phyloP scores from a whole-genome alignment of 2,797 vertebrate genomes.

The Spinus pinus region DNA sequence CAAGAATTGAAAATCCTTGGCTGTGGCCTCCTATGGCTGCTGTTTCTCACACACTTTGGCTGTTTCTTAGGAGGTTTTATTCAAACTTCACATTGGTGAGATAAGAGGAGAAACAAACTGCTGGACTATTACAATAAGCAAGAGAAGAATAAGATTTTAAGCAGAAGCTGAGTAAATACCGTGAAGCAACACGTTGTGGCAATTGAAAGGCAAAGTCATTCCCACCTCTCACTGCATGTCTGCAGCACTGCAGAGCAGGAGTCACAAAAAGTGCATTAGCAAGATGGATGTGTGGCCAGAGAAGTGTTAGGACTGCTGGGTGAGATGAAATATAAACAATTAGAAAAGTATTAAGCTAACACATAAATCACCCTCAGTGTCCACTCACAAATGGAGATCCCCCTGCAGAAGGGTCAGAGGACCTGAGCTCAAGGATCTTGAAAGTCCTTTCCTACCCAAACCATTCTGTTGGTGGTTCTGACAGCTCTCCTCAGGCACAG shows the following conservation, averaged over 20 bases:
- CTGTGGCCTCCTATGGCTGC: not conserved
- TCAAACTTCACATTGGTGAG: conserved; percentile 12
- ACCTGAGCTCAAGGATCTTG: not conserved
- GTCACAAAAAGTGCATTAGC: not conserved
- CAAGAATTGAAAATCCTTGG: conserved; percentile 15
- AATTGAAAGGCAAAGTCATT: not conserved
- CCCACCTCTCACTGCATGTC: not conserved
- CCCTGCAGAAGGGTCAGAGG: not conserved
- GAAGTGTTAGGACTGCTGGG: not conserved
- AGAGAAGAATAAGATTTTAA: not conserved
- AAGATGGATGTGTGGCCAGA: not conserved
- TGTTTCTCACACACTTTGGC: not conserved
- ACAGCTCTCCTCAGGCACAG: rapidly evolving
- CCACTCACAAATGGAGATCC: not conserved
- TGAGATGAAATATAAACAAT: not conserved
- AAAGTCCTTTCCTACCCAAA: not conserved
- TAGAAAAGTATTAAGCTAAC: not conserved
- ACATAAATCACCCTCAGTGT: not conserved
- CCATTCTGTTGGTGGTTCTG: not conserved
- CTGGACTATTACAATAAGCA: conserved; percentile 5
- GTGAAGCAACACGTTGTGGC: not conserved
- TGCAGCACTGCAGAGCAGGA: not conserved
- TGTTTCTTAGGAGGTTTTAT: conserved; percentile 38
- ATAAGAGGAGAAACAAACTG: conserved; percentile 38
- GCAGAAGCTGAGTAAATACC: not conserved